phyloP scores from a whole-genome alignment of 2,888 invertebrate genomes.

The Gibbula magus region DNA sequence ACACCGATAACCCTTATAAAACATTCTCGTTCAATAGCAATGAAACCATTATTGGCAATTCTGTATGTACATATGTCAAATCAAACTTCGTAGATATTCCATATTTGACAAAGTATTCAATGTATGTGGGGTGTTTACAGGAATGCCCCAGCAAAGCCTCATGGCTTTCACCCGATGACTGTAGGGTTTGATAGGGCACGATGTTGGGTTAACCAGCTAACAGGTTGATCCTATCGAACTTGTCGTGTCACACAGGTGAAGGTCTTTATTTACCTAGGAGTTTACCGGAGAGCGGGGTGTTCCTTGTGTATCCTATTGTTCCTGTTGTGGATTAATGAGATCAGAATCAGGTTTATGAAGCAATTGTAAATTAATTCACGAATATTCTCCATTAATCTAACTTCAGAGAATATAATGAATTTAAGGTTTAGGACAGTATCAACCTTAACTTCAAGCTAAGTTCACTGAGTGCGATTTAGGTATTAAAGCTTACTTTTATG shows the following conservation, averaged over 20 bases:
- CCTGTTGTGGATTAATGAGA: background rate
- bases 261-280: background rate
- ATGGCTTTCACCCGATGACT: background rate
- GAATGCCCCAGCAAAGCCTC: background rate
- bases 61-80: background rate
- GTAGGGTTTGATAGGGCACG: background rate
- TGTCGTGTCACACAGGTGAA: background rate
- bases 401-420: too few relatives aligned
- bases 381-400: too few relatives aligned
- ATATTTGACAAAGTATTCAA: background rate
- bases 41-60: background rate
- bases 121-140: background rate
- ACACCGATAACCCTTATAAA: background rate
- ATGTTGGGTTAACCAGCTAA: background rate
- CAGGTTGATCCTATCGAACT: background rate
- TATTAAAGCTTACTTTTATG: too few relatives aligned
- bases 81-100: background rate
- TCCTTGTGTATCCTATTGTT: background rate
- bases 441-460: too few relatives aligned
- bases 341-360: background rate
- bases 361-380: too few relatives aligned
- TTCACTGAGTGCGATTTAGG: too few relatives aligned
- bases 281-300: background rate
- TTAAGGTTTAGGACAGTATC: too few relatives aligned
- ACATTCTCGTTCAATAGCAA: background rate